A percentile compares a stretch with the other conserved stretches of the same genome.
Evolutionary conservation across 2,113 vertebrate genomes (phyloP).

Genomic region (Sterna hirundo): DNA sequence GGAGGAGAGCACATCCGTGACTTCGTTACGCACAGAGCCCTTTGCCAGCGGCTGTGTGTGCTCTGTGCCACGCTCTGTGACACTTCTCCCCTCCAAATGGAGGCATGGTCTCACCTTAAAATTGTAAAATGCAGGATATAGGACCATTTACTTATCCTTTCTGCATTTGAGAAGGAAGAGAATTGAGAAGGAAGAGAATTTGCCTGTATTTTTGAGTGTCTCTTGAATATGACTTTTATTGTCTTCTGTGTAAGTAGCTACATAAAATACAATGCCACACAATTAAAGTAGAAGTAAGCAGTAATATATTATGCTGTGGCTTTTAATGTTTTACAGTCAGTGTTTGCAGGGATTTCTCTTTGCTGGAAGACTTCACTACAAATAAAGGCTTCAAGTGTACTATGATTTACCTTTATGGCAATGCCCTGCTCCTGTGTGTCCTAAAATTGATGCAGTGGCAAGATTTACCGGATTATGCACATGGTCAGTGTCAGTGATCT

Average conservation of each 20-base stretch:
- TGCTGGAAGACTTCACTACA: background rate
- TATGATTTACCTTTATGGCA: background rate
- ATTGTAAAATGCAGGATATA: background rate
- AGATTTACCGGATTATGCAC: background rate
- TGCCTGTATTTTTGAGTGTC: background rate
- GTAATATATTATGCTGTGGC: background rate
- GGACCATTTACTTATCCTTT: background rate
- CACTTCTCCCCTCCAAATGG: background rate
- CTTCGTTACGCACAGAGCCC: too few relatives aligned
- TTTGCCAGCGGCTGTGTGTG: background rate
- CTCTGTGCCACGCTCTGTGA: background rate
- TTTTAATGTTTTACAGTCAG: background rate
- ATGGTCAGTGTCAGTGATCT: background rate
- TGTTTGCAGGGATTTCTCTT: background rate
- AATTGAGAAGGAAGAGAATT: background rate
- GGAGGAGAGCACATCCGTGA: too few relatives aligned
- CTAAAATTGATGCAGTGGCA: background rate
- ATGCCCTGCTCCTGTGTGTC: background rate
- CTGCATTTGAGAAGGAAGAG: background rate
- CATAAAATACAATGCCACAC: background rate
- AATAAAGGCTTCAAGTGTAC: background rate
- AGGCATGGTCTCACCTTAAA: background rate
- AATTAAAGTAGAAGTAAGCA: background rate
- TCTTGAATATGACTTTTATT: background rate
- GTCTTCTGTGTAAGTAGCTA: constrained; percentile 17